A percentile compares a stretch with the other conserved stretches of the same genome.
phyloP scores from a whole-genome alignment of 2,113 vertebrate species.

The Notothenia rossii region DNA sequence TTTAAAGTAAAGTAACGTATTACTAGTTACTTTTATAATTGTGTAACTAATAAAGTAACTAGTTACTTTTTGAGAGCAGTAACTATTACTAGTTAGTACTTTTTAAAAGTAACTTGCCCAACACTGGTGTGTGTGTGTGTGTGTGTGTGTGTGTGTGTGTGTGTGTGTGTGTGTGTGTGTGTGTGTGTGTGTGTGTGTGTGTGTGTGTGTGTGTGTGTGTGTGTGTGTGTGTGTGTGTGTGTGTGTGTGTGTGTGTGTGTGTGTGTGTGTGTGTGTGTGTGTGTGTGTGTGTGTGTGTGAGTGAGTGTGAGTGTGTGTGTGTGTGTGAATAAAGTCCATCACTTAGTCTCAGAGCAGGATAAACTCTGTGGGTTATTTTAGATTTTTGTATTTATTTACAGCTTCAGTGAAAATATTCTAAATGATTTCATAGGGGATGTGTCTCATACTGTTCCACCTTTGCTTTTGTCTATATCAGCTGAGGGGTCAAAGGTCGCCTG shows the following conservation, averaged over 20 bases:
- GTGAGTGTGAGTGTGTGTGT: background rate
- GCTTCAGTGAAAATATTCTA: conserved; percentile 15
- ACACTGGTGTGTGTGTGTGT: no score
- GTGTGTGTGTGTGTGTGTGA: background rate
- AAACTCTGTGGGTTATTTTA: conserved; percentile 19
- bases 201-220: background rate
- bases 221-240: background rate
- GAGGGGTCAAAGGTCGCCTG: conserved; percentile 1
- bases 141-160: background rate
- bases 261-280: background rate
- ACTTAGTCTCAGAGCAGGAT: conserved; percentile 40
- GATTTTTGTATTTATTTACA: background rate
- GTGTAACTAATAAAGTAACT: no score
- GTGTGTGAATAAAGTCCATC: background rate
- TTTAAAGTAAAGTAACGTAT: no score
- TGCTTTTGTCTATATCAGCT: background rate
- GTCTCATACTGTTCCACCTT: background rate
- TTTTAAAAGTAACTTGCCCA: no score
- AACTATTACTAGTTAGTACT: no score
- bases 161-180: background rate
- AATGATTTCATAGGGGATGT: background rate
- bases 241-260: background rate
- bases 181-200: background rate
- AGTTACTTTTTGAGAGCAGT: no score
- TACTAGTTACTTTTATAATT: no score